Percentiles rank a stretch among this genome's conserved stretches.
These are phyloP conservation scores for Aleiodes testaceus DNA, from an alignment of 2,888 invertebrate species.

Conservation along the genomic window DNA sequence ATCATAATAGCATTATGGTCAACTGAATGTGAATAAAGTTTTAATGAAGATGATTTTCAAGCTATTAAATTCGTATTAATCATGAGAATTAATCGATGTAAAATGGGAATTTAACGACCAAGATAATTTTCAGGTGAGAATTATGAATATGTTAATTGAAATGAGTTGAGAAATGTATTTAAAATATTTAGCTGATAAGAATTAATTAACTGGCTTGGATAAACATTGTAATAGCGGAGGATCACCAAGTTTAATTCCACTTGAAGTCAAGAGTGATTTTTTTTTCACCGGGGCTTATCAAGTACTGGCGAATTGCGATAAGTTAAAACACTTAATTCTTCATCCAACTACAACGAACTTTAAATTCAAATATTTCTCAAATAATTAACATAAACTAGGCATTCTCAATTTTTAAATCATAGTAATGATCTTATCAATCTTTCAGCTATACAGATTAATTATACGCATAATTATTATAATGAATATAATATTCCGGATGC, in stretches of 20 bases:
- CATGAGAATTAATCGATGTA: not conserved
- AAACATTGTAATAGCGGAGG: not conserved
- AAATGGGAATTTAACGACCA: not conserved
- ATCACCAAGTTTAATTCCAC: conserved; percentile 8
- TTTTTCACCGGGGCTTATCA: not conserved
- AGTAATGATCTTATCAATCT: too few species aligned
- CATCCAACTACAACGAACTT: too few species aligned
- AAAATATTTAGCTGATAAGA: not conserved
- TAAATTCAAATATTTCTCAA: too few species aligned
- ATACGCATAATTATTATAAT: too few species aligned
- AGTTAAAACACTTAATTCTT: too few species aligned
- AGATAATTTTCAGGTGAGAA: not conserved
- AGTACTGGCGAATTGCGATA: too few species aligned
- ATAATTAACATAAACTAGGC: too few species aligned
- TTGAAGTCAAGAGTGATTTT: conserved; percentile 12
- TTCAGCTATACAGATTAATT: too few species aligned
- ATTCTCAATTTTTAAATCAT: too few species aligned
- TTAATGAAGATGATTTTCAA: not conserved
- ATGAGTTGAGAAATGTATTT: not conserved
- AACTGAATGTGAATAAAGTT: too few species aligned
- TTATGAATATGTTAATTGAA: too few species aligned
- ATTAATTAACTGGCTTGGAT: not conserved
- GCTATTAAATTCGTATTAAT: conserved; percentile 2
- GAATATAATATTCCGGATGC: too few species aligned
- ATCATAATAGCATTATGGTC: not conserved